phyloP scores from a whole-genome alignment of 2,113 vertebrate species.

The Fulica atra region DNA sequence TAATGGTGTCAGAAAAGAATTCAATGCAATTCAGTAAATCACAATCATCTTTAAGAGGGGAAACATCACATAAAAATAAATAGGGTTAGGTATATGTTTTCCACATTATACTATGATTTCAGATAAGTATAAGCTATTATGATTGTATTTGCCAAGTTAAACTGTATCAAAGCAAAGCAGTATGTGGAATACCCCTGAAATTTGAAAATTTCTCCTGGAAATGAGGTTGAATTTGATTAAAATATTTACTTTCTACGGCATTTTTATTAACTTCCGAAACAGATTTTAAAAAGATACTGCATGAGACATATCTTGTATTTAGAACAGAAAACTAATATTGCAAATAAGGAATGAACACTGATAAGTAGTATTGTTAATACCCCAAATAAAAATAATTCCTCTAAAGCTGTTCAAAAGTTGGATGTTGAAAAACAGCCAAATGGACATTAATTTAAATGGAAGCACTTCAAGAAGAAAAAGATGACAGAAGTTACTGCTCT shows the following conservation, averaged over 20 bases:
- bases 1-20: neutral
- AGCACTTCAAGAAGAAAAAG: neutral
- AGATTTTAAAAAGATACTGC: neutral
- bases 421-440: neutral
- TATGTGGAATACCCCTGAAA: conserved; percentile 14
- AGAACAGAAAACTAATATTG: neutral
- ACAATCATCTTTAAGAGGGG: neutral
- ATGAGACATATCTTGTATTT: neutral
- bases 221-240: neutral
- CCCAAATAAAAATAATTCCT: neutral
- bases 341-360: neutral
- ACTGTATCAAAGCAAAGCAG: conserved; percentile 16
- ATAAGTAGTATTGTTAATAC: neutral
- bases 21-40: neutral
- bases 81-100: neutral
- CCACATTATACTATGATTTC: neutral
- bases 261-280: conserved; percentile 39
- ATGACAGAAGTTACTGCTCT: neutral
- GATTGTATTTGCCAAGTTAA: neutral
- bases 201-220: neutral
- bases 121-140: neutral
- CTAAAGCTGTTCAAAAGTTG: neutral
- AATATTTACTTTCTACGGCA: conserved; percentile 34
- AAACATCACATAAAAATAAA: neutral
- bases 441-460: neutral